Evolutionary conservation across 2,888 invertebrate species (phyloP).

Genomic region (Chelonus formosanus): DNA sequence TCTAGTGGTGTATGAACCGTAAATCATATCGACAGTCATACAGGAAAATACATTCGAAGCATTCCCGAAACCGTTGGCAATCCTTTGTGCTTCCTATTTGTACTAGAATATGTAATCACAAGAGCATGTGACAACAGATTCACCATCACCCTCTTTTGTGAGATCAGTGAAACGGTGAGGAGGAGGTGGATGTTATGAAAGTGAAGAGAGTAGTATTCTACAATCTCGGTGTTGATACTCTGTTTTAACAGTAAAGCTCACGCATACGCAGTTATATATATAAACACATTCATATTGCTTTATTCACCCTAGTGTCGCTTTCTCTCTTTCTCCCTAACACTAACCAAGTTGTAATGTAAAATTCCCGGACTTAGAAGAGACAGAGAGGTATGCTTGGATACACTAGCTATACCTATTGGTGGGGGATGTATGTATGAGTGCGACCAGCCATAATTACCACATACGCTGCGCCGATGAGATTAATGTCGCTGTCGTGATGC

Average conservation of each 20-base stretch:
- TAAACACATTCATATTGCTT: not conserved
- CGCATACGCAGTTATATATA: not conserved
- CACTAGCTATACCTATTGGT: conserved; percentile 12
- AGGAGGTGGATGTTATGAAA: not conserved
- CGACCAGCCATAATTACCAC: conserved; percentile 55
- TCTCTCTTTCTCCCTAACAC: not conserved
- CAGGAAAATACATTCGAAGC: conserved; percentile 50
- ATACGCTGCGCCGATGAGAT: conserved; percentile 52
- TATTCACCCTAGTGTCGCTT: not conserved
- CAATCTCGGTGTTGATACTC: too few species aligned
- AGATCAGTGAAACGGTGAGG: not conserved
- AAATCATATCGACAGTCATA: conserved; percentile 54
- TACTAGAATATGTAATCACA: conserved; percentile 25
- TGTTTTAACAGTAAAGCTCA: too few species aligned
- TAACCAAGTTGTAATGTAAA: too few species aligned
- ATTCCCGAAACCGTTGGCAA: conserved; percentile 48
- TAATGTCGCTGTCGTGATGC: conserved; percentile 49
- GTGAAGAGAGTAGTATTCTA: not conserved
- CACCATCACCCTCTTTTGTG: not conserved
- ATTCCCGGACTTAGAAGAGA: not conserved
- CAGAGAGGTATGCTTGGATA: conserved; percentile 9
- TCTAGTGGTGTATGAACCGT: conserved; percentile 37
- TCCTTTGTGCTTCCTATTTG: conserved; percentile 9
- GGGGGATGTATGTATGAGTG: conserved; percentile 37
- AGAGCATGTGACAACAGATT: not conserved